Conservation (phyloP, 2,797 vertebrate species). For the Centropyge bicolor region DNA sequence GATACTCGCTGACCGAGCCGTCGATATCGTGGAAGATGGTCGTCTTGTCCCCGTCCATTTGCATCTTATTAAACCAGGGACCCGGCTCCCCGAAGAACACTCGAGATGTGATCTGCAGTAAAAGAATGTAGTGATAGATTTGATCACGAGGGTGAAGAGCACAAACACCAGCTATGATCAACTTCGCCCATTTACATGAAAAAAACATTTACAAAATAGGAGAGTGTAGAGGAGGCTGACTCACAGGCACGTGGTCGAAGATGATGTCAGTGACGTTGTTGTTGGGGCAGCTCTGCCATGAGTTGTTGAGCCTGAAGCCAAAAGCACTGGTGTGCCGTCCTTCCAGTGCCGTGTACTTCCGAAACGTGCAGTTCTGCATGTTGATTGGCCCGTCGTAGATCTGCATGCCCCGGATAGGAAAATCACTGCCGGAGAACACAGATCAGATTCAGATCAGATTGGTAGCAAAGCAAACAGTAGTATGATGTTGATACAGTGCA, state of each 20-base stretch:
- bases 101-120: conserved; percentile 91
- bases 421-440: conserved; percentile 85
- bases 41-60: conserved; percentile 98
- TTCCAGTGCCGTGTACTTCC: conserved; percentile 92
- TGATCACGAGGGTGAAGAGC: too few relatives aligned
- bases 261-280: conserved; percentile 91
- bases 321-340: conserved; percentile 95
- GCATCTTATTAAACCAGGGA: conserved; percentile 94
- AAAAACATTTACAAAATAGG: not conserved
- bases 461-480: not conserved
- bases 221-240: conserved; percentile 64
- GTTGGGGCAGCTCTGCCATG: conserved; percentile 98
- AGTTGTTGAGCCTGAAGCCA: conserved; percentile 96
- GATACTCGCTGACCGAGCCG: conserved; percentile 95
- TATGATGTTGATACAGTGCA: not conserved
- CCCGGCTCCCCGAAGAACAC: conserved; percentile 98
- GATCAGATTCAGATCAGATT: too few relatives aligned
- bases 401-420: conserved; percentile 95
- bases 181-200: not conserved
- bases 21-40: conserved; percentile 95
- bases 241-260: conserved; percentile 95
- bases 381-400: conserved; percentile 96
- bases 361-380: conserved; percentile 96
- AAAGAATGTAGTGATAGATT: not conserved
- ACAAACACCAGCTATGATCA: too few relatives aligned